Base-by-base conservation (phyloP, 2,797 vertebrate genomes). In the Echiichthys vipera region DNA sequence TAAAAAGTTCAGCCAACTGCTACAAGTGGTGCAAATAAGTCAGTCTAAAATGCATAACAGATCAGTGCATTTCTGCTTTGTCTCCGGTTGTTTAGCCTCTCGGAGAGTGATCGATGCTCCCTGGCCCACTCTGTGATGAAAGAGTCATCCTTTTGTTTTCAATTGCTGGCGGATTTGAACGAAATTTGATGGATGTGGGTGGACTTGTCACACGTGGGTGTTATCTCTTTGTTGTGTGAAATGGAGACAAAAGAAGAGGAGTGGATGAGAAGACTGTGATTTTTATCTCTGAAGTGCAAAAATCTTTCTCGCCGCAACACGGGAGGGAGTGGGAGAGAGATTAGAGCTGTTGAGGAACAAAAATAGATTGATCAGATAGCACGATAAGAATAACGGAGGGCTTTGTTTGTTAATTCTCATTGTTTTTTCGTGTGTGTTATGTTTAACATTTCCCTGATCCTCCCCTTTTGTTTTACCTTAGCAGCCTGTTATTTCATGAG, bases 151-250 rank as follows among this genome's bases (percentile, higher is more conserved):
- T 77, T 88, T 91, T 88, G 84, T 89, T 89, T 82, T 80, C 71
- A 43, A 45, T 73, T 63, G 85, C 83, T 88, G 86, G 89, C 70
- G 78, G 62, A 87, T 91, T 91, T 88, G 87, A 91, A 81, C 88
- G 70, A 92, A 90, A 88, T 91, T 92, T 92, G 92, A 92, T 89
- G 89, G 89, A 92, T 89, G 93, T 92, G 93, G 93, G 92, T 89
- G 93, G 92, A 94, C 91, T 92, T 91, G 89, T 94, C 91, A 88
- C 92, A 88, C 77, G 90, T 93, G 92, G 91, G 93, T 86, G 93
- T 92, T 93, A 91, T 92, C 89, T 90, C 88, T 93, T 90, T 93
- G 90, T 92, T 91, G 91, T 94, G 93, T 94, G 93, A 93, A 94
- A 91, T 74, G 71, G 88, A 94, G 90, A 94, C 91, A 92, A 92